Conservation (phyloP, 2,888 invertebrate species). For the Prosapia bicincta region DNA sequence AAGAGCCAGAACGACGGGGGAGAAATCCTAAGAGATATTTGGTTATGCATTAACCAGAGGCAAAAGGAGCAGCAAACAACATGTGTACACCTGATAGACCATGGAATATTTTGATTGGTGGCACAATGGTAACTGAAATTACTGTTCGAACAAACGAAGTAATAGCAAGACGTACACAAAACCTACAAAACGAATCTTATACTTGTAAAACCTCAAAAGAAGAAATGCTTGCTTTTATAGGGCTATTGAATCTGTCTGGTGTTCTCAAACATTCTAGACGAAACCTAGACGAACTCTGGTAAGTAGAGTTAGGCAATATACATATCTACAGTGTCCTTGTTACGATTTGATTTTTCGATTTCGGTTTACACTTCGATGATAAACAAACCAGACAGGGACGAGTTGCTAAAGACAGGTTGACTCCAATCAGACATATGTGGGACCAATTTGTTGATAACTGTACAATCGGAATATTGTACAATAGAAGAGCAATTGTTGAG, state of each 20-base stretch:
- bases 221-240: neutral
- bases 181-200: neutral
- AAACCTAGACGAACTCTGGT: conserved; percentile 18
- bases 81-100: neutral
- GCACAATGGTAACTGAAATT: neutral
- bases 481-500: conserved; percentile 27
- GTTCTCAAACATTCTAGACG: neutral
- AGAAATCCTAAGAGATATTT: neutral
- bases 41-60: neutral
- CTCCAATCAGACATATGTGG: conserved; percentile 30
- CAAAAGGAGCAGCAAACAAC: neutral
- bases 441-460: conserved; percentile 20
- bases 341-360: conserved; percentile 24
- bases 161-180: neutral
- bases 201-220: neutral
- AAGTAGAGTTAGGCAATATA: conserved; percentile 6
- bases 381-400: conserved; percentile 11
- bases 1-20: neutral
- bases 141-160: neutral
- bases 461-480: conserved; percentile 21
- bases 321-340: conserved; percentile 16
- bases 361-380: conserved; percentile 24
- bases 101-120: neutral
- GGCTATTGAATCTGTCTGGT: neutral
- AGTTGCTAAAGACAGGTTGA: conserved; percentile 19